Evolutionary conservation across 2,113 vertebrate species (phyloP).

Genomic region (Noctilio leporinus): DNA sequence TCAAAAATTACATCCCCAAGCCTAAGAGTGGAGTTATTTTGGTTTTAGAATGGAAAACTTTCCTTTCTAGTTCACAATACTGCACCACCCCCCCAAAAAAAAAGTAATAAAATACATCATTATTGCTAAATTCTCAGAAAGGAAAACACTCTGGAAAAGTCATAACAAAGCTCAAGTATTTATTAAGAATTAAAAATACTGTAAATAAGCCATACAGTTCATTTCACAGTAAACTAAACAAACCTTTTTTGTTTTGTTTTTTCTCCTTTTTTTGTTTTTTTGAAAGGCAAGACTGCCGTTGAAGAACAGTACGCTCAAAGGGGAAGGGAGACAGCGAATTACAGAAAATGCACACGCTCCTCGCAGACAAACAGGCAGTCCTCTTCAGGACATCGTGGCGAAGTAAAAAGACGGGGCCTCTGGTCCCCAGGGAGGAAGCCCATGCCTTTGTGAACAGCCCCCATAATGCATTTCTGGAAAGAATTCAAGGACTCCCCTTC

Average conservation of each 20-base stretch:
- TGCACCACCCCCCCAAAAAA: too few relatives aligned
- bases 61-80: neutral
- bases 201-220: slow-evolving; percentile 79
- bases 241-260: slow-evolving; percentile 38
- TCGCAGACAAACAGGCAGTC: neutral
- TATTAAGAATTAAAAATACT: slow-evolving; percentile 85
- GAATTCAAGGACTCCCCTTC: neutral
- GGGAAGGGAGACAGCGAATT: slow-evolving; percentile 45
- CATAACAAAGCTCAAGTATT: slow-evolving; percentile 81
- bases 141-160: slow-evolving; percentile 44
- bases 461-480: neutral
- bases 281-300: slow-evolving; percentile 72
- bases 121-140: slow-evolving; percentile 3
- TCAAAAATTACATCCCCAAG: neutral
- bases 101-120: neutral
- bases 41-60: neutral
- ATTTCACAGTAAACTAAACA: slow-evolving; percentile 85
- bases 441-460: neutral
- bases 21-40: neutral
- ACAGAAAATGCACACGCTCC: slow-evolving; percentile 36
- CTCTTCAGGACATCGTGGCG: neutral
- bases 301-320: slow-evolving; percentile 72
- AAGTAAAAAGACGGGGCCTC: neutral
- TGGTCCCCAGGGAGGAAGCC: neutral
- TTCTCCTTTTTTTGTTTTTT: neutral